phyloP scores from a whole-genome alignment of 2,797 vertebrate genomes.

The Syngnathus acus region DNA sequence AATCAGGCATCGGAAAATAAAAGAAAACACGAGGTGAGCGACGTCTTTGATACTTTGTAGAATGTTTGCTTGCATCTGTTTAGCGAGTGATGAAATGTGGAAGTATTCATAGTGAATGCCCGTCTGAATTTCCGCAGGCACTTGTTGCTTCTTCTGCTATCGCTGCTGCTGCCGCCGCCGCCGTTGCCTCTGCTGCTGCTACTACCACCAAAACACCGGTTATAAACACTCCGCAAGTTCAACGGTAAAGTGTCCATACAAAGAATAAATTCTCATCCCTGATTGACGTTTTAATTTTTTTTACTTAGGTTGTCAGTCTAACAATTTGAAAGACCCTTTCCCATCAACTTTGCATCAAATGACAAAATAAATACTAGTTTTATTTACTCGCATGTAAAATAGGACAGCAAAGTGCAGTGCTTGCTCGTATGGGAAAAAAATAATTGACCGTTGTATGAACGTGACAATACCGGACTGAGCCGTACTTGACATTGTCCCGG shows the following conservation, averaged over 20 bases:
- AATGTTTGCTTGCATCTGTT: background rate
- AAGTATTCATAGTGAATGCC: background rate
- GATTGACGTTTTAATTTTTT: background rate
- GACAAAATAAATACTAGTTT: slow-evolving; percentile 12
- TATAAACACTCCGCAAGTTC: slow-evolving; percentile 39
- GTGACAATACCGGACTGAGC: slow-evolving; percentile 71
- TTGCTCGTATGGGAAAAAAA: slow-evolving; percentile 42
- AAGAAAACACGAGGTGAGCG: slow-evolving; percentile 78
- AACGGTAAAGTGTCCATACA: slow-evolving; percentile 52
- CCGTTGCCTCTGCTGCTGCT: slow-evolving; percentile 9
- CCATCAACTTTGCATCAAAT: background rate
- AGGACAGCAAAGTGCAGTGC: slow-evolving; percentile 29
- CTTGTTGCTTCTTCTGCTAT: slow-evolving; percentile 37
- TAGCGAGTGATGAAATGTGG: background rate
- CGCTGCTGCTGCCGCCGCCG: slow-evolving; percentile 24
- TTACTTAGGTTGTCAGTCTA: background rate
- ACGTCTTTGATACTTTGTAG: background rate
- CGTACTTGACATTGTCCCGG: slow-evolving; percentile 60
- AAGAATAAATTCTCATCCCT: background rate
- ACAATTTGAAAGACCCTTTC: background rate
- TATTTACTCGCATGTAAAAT: slow-evolving; percentile 28
- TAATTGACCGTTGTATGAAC: slow-evolving; percentile 65
- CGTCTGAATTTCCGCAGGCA: slow-evolving; percentile 36
- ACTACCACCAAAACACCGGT: slow-evolving; percentile 35
- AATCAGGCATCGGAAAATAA: slow-evolving; percentile 85